phyloP scores from a whole-genome alignment of 2,888 invertebrate species.

The Noctua janthina region DNA sequence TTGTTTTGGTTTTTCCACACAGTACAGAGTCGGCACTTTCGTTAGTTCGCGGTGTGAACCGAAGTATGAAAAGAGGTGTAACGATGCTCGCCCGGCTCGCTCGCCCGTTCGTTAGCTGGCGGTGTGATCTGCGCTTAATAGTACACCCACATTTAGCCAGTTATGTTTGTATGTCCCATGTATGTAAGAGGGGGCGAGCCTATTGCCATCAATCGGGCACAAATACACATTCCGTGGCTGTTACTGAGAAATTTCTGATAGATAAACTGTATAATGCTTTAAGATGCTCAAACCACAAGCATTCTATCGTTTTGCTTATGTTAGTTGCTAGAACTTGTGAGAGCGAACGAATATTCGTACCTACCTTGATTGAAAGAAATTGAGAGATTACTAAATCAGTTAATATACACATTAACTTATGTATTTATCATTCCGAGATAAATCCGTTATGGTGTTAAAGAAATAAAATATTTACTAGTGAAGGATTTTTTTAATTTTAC shows the following conservation, averaged over 20 bases:
- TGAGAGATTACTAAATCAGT: neutral
- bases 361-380: too few relatives aligned
- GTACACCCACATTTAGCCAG: neutral
- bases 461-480: neutral
- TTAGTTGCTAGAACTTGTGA: too few relatives aligned
- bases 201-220: neutral
- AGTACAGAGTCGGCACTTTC: too few relatives aligned
- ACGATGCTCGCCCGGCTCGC: too few relatives aligned
- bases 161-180: neutral
- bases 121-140: too few relatives aligned
- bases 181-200: neutral
- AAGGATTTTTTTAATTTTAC: neutral
- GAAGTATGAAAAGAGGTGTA: too few relatives aligned
- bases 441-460: neutral
- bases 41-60: too few relatives aligned
- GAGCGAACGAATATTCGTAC: too few relatives aligned
- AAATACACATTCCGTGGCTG: neutral
- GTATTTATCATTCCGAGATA: too few relatives aligned
- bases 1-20: too few relatives aligned
- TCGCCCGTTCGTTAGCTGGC: too few relatives aligned
- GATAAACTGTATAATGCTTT: neutral
- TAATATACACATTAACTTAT: neutral
- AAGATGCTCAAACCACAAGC: too few relatives aligned
- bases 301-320: neutral
- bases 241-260: neutral